Conservation (phyloP, 2,888 invertebrate species). For the Zonitis immaculata region DNA sequence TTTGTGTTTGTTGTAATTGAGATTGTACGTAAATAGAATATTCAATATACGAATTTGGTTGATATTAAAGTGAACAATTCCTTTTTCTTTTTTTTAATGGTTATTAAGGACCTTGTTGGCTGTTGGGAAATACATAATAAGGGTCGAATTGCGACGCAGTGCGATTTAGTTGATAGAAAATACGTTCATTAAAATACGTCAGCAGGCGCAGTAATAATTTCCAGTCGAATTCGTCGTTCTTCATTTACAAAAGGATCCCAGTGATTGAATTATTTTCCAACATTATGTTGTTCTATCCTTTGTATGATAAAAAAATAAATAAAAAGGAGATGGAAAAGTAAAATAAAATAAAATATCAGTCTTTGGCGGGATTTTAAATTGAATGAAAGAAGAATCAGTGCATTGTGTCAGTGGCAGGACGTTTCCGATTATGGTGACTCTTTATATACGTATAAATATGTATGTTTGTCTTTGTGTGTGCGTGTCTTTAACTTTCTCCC, state of each 20-base stretch:
- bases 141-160: constrained; percentile 1
- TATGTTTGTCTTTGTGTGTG: not conserved
- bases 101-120: constrained; percentile 2
- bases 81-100: not conserved
- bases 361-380: constrained; percentile 25
- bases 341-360: constrained; percentile 14
- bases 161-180: constrained; percentile 4
- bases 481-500: not conserved
- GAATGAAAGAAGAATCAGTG: constrained; percentile 27
- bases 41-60: not conserved
- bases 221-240: constrained; percentile 2
- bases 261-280: constrained; percentile 19
- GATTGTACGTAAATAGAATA: constrained; percentile 1
- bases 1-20: constrained; percentile 1
- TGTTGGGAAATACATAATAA: not conserved
- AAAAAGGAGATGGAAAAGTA: not conserved
- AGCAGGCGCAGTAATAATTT: not conserved
- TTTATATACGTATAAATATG: not conserved
- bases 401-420: constrained; percentile 20
- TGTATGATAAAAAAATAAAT: constrained; percentile 10
- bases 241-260: constrained; percentile 4
- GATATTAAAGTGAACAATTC: not conserved
- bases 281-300: constrained; percentile 12
- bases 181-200: constrained; percentile 3
- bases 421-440: constrained; percentile 16